Base-by-base conservation (phyloP, 2,797 vertebrate species). In the Alfaro cultratus region DNA sequence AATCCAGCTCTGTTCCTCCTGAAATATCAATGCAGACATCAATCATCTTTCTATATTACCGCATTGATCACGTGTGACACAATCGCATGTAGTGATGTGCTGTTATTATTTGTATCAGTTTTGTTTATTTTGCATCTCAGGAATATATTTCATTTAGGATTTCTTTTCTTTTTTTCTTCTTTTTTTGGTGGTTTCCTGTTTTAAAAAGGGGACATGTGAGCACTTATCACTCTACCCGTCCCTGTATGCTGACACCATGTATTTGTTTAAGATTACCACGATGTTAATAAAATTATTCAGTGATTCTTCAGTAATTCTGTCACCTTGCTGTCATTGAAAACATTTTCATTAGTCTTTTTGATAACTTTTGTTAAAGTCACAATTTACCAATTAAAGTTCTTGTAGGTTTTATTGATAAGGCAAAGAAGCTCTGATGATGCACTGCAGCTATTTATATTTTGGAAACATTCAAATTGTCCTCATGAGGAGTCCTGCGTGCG, bases 41-140 rank as follows among this genome's bases (percentile, higher is more conserved):
- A 87, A 83, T 89, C 84, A 83, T 78, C 73, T 88, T 71, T 83
- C 78, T 75, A 80, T 82, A 60, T 31, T 57, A 55, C 88, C 83
- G 81, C 73, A 71, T 1, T 36, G 74, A 77, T 70, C 77, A 83
- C 78, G 75, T 87, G 80, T 85, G 87, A 88, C 87, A 80, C 71
- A 87, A 80, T 86, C 60, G 29, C 90, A 79, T 84, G 70, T 82
- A 68, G 80, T 84, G 67, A 77, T 85, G 68, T 82, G 68, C 62
- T n/a, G 53, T 78, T 78, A 76, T 51, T 75, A 9, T 64, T 83
- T 85, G 41, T 74, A 51, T 84, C 23, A 85, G 4, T 87, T 81
- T 76, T 26, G 90, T 94, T 91, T 80, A 67, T 94, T 95, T 94
- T 89, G 82, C 92, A 94, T 96, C 95, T 96, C 95, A 96, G 95